Evolutionary conservation across 37 sponge, comb jelly and placozoan species (phyloP).

Genomic region (Mnemiopsis leidyi): DNA sequence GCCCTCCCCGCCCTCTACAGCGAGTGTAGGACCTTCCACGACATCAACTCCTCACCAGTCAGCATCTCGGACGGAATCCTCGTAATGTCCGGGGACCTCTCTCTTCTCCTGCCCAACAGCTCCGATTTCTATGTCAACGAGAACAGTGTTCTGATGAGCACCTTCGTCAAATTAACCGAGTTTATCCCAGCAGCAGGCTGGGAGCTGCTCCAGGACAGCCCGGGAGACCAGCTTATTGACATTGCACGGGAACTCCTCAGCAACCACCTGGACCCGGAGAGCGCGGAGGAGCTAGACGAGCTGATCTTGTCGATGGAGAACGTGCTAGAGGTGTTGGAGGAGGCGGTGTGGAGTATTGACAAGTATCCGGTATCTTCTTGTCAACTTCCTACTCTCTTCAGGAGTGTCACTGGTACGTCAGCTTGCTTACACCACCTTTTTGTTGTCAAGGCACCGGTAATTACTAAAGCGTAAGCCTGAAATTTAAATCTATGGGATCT

Average conservation of each 20-base stretch:
- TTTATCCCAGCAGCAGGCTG: conserved; percentile 17
- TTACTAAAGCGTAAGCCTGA: too few relatives aligned
- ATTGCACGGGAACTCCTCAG: not conserved
- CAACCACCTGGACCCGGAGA: conserved; percentile 30
- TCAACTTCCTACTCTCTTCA: conserved; percentile 55
- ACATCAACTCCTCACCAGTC: conserved; percentile 7
- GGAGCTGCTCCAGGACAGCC: not conserved
- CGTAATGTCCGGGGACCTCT: conserved; percentile 1
- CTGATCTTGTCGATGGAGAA: conserved; percentile 19
- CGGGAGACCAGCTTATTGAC: not conserved
- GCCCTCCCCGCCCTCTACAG: not conserved
- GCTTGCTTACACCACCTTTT: too few relatives aligned
- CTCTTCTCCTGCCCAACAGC: conserved; percentile 48
- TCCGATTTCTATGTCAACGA: conserved; percentile 34
- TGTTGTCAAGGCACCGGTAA: too few relatives aligned
- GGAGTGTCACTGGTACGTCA: conserved; percentile 17
- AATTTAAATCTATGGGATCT: too few relatives aligned
- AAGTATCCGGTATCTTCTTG: not conserved
- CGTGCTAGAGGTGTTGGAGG: not conserved
- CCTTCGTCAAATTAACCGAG: conserved; percentile 29
- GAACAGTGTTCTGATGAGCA: not conserved
- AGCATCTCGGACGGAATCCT: conserved; percentile 25
- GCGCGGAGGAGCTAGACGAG: not conserved
- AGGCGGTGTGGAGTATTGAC: not conserved
- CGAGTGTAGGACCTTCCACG: conserved; percentile 30